Base-by-base conservation (phyloP, 1,140 invertebrate genomes). In the Orussus abietinus region DNA sequence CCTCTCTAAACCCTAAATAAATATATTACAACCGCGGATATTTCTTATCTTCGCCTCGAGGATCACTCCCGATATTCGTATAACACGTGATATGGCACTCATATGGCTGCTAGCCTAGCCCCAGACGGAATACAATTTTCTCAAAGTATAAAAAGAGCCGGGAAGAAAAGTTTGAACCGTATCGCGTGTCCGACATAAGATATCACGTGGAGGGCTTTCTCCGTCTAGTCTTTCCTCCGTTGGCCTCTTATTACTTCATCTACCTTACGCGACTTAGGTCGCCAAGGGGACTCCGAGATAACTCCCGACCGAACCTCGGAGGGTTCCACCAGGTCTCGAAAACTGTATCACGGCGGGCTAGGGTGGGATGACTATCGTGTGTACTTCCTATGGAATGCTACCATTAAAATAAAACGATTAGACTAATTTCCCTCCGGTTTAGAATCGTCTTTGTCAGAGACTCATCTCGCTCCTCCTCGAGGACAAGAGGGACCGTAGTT, bases 351-450 rank as follows among this genome's bases (percentile, higher is more conserved):
- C 34, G 21, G 18, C n/a, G 38, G 42, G 35, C 38, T 28, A 30
- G 25, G 52, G 45, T 52, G 57, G 53, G 56, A 60, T 63, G 57
- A 66, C 60, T 66, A 67, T 59, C 30, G 42, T 49, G 29, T 47
- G 43, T 53, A 59, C 42, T 59, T 54, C 39, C 51, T 64, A 64
- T 66, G 61, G 63, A 66, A 66, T 66, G 63, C 61, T 66, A 66
- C 59, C 63, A 64, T 61, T 51, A 49, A 53, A 51, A 45, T 51
- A 51, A 54, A 54, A 38, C 35, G 42, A 49, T 55, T 46, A 47
- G 34, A 36, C 34, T 36, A 36, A n/a, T n/a, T n/a, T n/a, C n/a
- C n/a, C n/a, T n/a, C n/a, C n/a, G n/a, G n/a, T n/a, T n/a, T n/a
- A n/a, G n/a, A n/a, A n/a, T n/a, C n/a, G n/a, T n/a, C n/a, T n/a